A percentile compares a stretch with the other conserved stretches of the same genome.
Evolutionary conservation across 1,140 invertebrate genomes (phyloP).

Genomic region (Zophobas atratus): DNA sequence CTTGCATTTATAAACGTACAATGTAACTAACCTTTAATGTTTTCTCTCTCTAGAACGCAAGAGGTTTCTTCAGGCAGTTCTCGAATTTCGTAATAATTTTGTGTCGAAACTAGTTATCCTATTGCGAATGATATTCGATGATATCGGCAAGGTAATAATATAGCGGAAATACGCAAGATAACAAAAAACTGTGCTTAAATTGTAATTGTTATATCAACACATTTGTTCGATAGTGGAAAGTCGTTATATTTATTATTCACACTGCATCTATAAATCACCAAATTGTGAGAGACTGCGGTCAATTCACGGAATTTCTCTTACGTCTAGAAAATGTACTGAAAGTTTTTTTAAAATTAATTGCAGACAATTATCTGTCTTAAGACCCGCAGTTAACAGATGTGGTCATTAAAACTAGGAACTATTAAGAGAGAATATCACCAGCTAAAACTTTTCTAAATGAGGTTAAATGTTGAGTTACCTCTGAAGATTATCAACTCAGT

Average conservation of each 20-base stretch:
- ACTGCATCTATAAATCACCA: background rate
- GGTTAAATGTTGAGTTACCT: background rate
- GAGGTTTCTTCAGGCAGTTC: no score
- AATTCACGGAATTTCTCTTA: background rate
- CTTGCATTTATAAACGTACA: conserved; percentile 6
- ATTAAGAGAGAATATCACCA: background rate
- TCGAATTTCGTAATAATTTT: conserved; percentile 22
- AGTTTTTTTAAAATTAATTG: background rate
- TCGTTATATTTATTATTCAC: background rate
- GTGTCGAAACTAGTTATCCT: conserved; percentile 16
- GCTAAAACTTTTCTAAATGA: background rate
- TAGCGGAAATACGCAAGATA: conserved; percentile 3
- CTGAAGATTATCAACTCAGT: background rate
- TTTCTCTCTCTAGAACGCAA: conserved; percentile 7
- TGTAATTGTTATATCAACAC: background rate
- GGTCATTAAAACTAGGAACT: background rate
- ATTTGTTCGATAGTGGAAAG: conserved; percentile 4
- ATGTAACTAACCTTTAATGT: background rate
- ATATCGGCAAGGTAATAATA: conserved; percentile 20
- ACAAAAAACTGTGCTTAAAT: background rate
- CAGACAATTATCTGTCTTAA: background rate
- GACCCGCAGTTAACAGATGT: background rate
- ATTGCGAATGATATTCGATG: conserved; percentile 27
- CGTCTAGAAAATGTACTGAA: background rate
- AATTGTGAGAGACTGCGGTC: background rate